These are phyloP conservation scores for Callaeas wilsoni DNA, from an alignment of 2,113 vertebrate genomes.

Conservation along the genomic window DNA sequence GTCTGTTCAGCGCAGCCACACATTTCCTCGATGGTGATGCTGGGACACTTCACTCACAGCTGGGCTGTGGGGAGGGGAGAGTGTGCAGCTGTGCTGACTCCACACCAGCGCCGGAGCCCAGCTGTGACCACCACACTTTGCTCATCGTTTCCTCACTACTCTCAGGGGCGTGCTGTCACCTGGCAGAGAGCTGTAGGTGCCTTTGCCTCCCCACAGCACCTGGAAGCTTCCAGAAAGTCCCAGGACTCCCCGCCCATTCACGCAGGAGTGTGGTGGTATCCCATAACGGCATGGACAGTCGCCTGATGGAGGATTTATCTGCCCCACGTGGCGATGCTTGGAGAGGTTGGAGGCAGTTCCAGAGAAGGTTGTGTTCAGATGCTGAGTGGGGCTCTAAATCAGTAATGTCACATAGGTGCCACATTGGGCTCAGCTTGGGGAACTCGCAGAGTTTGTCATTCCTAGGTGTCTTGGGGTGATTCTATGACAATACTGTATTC, in stretches of 20 bases:
- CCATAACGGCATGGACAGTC: accelerated
- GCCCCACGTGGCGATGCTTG: accelerated
- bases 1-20: neutral
- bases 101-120: accelerated
- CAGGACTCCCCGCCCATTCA: neutral
- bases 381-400: accelerated
- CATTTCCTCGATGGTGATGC: accelerated
- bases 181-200: accelerated
- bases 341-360: neutral
- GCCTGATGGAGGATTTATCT: neutral
- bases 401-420: accelerated
- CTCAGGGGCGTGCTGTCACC: neutral
- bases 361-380: accelerated
- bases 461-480: no score
- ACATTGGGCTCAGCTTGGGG: accelerated
- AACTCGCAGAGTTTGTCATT: neutral
- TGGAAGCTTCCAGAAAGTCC: neutral
- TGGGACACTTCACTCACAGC: accelerated
- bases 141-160: neutral
- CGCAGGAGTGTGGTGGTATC: accelerated
- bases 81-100: neutral
- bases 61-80: neutral
- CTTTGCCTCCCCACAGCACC: neutral
- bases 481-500: no score
- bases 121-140: neutral